phyloP scores from a whole-genome alignment of 1,140 invertebrate genomes.

The Nephotettix cincticeps region DNA sequence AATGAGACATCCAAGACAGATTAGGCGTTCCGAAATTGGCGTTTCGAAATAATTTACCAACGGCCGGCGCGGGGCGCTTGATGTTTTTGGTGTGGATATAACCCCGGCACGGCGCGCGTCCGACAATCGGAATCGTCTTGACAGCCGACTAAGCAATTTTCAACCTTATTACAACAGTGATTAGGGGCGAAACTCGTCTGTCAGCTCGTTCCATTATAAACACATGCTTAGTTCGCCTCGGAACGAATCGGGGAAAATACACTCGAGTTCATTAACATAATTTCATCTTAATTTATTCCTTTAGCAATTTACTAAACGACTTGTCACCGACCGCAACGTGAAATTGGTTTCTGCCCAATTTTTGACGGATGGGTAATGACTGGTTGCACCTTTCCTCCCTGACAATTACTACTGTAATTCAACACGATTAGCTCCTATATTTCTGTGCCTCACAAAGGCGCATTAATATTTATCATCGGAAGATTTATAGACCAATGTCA shows the following conservation, averaged over 20 bases:
- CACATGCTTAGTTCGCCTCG: constrained; percentile 21
- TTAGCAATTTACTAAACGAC: constrained; percentile 20
- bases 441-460: too few species aligned
- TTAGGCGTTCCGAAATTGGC: constrained; percentile 7
- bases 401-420: too few species aligned
- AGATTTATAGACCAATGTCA: too few species aligned
- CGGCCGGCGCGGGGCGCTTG: background rate
- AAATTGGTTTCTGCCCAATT: background rate
- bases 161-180: constrained; percentile 22
- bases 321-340: constrained; percentile 16
- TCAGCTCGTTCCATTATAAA: constrained; percentile 20
- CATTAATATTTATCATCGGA: too few species aligned
- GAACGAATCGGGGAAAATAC: constrained; percentile 25
- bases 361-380: background rate
- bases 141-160: constrained; percentile 16
- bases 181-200: constrained; percentile 21
- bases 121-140: constrained; percentile 20
- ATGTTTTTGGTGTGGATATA: constrained; percentile 21
- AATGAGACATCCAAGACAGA: too few species aligned
- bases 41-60: background rate
- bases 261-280: constrained; percentile 23
- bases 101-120: background rate
- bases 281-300: constrained; percentile 27
- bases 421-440: too few species aligned
- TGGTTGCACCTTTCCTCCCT: too few species aligned